Percentiles rank a stretch among this genome's conserved stretches.
Evolutionary conservation across 2,113 vertebrate genomes (phyloP).

Genomic region (Progne subis): DNA sequence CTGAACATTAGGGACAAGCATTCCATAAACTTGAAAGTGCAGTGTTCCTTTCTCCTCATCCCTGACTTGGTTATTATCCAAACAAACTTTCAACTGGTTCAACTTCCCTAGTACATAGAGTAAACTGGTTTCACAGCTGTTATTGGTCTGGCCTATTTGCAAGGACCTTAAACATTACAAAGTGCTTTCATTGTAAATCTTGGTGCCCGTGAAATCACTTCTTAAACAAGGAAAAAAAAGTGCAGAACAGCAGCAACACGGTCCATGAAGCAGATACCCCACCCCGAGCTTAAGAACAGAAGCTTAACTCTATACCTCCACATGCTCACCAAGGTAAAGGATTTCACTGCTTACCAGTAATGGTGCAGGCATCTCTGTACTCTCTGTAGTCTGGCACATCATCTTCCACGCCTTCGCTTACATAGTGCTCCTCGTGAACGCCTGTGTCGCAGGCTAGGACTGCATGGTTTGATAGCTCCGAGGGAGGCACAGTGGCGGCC

Average conservation of each 20-base stretch:
- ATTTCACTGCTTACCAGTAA: conserved; percentile 84
- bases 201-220: not conserved
- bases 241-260: not conserved
- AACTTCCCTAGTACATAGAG: not conserved
- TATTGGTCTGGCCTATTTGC: not conserved
- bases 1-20: not conserved
- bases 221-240: not conserved
- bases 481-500: conserved; percentile 76
- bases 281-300: not conserved
- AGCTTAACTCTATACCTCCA: not conserved
- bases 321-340: not conserved
- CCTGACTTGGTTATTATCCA: not conserved
- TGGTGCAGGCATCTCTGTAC: conserved; percentile 95
- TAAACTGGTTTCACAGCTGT: not conserved
- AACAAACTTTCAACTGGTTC: not conserved
- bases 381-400: conserved; percentile 70
- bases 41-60: not conserved
- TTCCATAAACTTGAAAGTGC: not conserved
- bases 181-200: not conserved
- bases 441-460: conserved; percentile 70
- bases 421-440: conserved; percentile 85
- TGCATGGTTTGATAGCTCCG: conserved; percentile 57
- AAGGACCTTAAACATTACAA: not conserved
- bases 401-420: conserved; percentile 81
- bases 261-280: not conserved